Base-by-base conservation (phyloP, 2,797 vertebrate species). In the Argya squamiceps region DNA sequence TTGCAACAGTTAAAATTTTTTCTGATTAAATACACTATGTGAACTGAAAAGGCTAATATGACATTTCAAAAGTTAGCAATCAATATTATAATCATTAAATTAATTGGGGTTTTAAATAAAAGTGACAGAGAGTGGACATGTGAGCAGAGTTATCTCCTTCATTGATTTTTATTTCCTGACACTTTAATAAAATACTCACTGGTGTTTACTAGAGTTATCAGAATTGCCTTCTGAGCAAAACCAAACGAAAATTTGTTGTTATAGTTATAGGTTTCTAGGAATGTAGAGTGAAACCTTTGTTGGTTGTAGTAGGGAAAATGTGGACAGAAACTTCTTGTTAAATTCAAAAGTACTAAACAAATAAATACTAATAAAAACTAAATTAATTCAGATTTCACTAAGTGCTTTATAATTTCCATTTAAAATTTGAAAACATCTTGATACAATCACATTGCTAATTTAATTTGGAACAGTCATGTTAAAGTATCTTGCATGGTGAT, bases 41-140 rank as follows among this genome's bases (percentile, higher is more conserved):
- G 77, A 94, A 81, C 52, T 76, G 53, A 84, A 93, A 79, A 41
- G 32, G 65, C 80, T 76, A 88, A 88, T 90, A 67, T 30, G 75
- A 79, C 88, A 91, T 93, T 97, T 94, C 29, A 74, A 79, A 96
- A 88, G 41, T 87, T 78, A 90, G 39, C n/a, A 77, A 93, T 97
- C 91, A 74, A 89, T 94, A 94, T 71, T 34, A 37, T 36, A 88
- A 93, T 92, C 23, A 92, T 94, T 90, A 87, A 83, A 95, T 91
- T 96, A 95, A 91, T 79, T 91, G 52, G 5, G 3, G 27, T 78
- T 88, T 89, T 92, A 95, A 95, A 91, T 91, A 93, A 94, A 95
- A 87, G 52, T 70, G 55, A 74, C 74, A 92, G 56, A 53, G 21
- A 76, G 34, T 62, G 53, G 36, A 84, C 53, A 14, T 78, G 49